phyloP scores from a whole-genome alignment of 2,113 vertebrate species.

The Ctenodactylus gundi region DNA sequence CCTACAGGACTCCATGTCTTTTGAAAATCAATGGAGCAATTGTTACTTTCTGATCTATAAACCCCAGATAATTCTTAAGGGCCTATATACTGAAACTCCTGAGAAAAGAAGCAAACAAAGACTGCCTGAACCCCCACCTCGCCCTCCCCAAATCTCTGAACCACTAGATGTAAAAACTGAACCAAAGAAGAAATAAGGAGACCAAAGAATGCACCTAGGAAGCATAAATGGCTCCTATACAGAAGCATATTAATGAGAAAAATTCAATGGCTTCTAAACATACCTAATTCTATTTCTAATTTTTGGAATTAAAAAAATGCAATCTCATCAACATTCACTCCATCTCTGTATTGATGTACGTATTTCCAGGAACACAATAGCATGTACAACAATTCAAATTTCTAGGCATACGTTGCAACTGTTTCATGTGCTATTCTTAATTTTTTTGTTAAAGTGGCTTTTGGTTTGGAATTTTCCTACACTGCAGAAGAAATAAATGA shows the following conservation, averaged over 20 bases:
- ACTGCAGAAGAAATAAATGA: not conserved
- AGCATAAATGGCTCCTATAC: not conserved
- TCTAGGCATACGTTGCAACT: not conserved
- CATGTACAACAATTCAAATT: not conserved
- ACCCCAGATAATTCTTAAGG: slow-evolving; percentile 78
- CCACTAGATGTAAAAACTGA: slow-evolving; percentile 4
- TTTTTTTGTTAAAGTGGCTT: not conserved
- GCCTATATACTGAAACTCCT: slow-evolving; percentile 79
- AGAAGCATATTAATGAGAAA: not conserved
- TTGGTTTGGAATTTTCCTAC: not conserved
- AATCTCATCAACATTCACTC: slow-evolving; percentile 50
- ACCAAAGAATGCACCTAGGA: slow-evolving; percentile 41
- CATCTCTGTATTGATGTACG: not conserved
- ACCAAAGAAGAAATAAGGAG: slow-evolving; percentile 46
- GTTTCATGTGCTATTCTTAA: not conserved
- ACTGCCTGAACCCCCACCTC: slow-evolving; percentile 21
- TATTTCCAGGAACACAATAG: not conserved
- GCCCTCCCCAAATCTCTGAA: slow-evolving; percentile 61
- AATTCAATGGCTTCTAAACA: slow-evolving; percentile 31
- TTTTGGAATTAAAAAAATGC: slow-evolving; percentile 10
- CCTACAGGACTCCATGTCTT: slow-evolving; percentile 77
- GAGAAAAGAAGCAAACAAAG: slow-evolving; percentile 80
- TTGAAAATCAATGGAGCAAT: slow-evolving; percentile 83
- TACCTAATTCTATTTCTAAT: not conserved
- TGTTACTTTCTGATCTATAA: slow-evolving; percentile 83